Conservation (phyloP, 1,140 invertebrate species). For the Lordiphosa mommai region DNA sequence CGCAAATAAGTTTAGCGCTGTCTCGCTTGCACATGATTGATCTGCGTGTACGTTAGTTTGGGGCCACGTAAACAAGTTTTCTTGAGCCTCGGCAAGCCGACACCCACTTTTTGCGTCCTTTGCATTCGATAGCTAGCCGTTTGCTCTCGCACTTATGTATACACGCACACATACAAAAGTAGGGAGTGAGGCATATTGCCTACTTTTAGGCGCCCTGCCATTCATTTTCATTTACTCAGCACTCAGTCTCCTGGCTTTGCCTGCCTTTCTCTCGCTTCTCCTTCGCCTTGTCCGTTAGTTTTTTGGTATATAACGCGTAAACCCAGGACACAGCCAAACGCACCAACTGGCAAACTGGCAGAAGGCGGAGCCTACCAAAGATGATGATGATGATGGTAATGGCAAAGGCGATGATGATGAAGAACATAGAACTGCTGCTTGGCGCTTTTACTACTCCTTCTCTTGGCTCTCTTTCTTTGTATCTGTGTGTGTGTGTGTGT, state of each 20-base stretch:
- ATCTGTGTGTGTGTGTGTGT: constrained; percentile 12
- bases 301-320: constrained; percentile 66
- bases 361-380: constrained; percentile 61
- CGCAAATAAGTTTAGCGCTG: constrained; percentile 47
- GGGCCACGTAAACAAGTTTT: constrained; percentile 17
- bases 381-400: neutral
- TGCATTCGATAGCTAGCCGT: constrained; percentile 11
- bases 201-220: constrained; percentile 68
- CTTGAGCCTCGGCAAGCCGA: constrained; percentile 27
- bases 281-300: constrained; percentile 62
- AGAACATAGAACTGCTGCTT: neutral
- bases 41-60: neutral
- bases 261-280: constrained; percentile 14
- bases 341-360: constrained; percentile 52
- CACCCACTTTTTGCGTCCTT: constrained; percentile 23
- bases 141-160: constrained; percentile 6
- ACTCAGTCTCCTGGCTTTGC: constrained; percentile 35
- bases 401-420: neutral
- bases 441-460: neutral
- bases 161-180: neutral
- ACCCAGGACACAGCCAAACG: constrained; percentile 42
- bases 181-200: constrained; percentile 30
- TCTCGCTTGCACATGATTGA: constrained; percentile 31
- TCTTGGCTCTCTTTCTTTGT: neutral
- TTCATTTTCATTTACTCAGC: constrained; percentile 70